Conservation (phyloP, 2,113 vertebrate species). For the Cercopithecus mona region DNA sequence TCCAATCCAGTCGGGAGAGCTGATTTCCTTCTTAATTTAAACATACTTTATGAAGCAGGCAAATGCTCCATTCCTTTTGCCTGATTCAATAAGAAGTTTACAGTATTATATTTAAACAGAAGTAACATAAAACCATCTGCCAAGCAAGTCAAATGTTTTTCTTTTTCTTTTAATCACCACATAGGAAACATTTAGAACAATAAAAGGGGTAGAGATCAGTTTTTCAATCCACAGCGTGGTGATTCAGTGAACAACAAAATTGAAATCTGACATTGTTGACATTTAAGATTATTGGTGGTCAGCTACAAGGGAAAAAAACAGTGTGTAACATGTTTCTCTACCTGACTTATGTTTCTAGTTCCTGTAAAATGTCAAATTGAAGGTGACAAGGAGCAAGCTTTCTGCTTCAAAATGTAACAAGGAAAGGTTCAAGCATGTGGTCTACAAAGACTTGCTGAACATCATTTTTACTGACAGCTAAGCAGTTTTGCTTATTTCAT, state of each 20-base stretch:
- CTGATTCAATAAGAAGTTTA: background rate
- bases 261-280: constrained; percentile 79
- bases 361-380: constrained; percentile 79
- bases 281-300: constrained; percentile 75
- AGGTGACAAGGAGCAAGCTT: constrained; percentile 75
- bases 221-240: constrained; percentile 41
- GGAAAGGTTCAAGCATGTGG: constrained; percentile 42
- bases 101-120: constrained; percentile 31
- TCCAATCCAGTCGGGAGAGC: accelerated
- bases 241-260: constrained; percentile 77
- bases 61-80: accelerated
- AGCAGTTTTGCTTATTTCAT: constrained; percentile 57
- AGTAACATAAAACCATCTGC: constrained; percentile 2
- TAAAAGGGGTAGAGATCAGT: constrained; percentile 37
- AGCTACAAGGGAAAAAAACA: constrained; percentile 57
- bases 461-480: constrained; percentile 71
- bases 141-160: constrained; percentile 25
- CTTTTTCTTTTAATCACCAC: background rate
- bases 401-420: constrained; percentile 44
- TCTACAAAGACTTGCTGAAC: constrained; percentile 24
- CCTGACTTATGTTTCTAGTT: constrained; percentile 72
- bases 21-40: background rate
- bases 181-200: constrained; percentile 66
- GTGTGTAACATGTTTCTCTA: constrained; percentile 60
- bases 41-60: background rate